Percentiles rank a stretch among this genome's conserved stretches.
phyloP scores from a whole-genome alignment of 2,888 invertebrate genomes.

The Esperia sulphurella region DNA sequence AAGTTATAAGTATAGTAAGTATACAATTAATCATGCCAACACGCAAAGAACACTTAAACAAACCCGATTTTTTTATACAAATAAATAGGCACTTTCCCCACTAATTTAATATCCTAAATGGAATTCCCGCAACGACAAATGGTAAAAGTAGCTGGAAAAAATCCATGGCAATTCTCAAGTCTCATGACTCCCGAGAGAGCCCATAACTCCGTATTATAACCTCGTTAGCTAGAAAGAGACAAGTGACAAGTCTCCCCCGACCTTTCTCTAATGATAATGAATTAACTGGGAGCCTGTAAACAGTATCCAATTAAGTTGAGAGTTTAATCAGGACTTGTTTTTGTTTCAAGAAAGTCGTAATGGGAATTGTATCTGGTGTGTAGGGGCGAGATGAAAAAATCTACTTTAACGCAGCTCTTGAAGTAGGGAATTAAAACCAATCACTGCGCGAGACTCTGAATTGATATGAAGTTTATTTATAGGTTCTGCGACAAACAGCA shows the following conservation, averaged over 20 bases:
- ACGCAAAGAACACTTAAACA: neutral
- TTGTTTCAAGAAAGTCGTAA: conserved; percentile 9
- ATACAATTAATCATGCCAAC: neutral
- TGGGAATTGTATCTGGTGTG: neutral
- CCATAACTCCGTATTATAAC: conserved; percentile 23
- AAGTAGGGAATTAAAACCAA: too few relatives aligned
- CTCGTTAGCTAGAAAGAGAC: conserved; percentile 22
- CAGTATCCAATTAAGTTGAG: conserved; percentile 43
- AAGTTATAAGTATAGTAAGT: too few relatives aligned
- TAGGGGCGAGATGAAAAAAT: too few relatives aligned
- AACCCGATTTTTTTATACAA: neutral
- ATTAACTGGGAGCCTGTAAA: conserved; percentile 42
- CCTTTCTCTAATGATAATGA: conserved; percentile 38
- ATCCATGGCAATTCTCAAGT: neutral
- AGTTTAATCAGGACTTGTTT: conserved; percentile 33
- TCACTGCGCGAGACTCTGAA: too few relatives aligned
- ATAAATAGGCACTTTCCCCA: neutral
- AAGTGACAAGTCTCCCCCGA: neutral
- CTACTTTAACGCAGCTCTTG: too few relatives aligned
- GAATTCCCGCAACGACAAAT: neutral
- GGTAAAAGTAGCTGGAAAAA: neutral
- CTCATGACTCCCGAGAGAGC: neutral
- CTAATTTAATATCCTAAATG: neutral
- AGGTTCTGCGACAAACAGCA: too few relatives aligned
- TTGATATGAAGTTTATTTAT: too few relatives aligned